These are phyloP conservation scores for Erebia palarica DNA, from an alignment of 2,888 invertebrate species.

Conservation along the genomic window DNA sequence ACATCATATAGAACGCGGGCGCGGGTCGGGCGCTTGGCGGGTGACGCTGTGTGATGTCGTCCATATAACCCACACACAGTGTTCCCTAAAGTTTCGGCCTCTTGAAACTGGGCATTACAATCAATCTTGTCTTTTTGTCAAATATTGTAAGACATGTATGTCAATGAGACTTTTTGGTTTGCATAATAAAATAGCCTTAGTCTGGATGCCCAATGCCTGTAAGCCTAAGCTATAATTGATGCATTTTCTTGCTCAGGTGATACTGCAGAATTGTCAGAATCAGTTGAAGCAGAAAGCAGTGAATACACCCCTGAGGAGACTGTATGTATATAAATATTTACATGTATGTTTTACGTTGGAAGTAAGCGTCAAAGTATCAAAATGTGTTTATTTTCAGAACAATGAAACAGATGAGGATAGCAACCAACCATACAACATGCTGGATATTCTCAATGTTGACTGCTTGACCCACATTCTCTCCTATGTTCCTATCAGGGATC, in stretches of 20 bases:
- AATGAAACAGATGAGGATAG: slow-evolving; percentile 43
- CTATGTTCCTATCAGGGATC: slow-evolving; percentile 76
- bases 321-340: slow-evolving; percentile 19
- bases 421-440: slow-evolving; percentile 55
- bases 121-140: too few species aligned
- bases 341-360: neutral
- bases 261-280: slow-evolving; percentile 21
- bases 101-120: too few species aligned
- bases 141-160: too few species aligned
- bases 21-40: too few species aligned
- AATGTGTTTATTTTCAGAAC: slow-evolving; percentile 37
- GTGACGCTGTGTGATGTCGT: too few species aligned
- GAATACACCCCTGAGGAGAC: slow-evolving; percentile 23
- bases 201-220: too few species aligned
- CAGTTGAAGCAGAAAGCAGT: slow-evolving; percentile 16
- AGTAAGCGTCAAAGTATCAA: too few species aligned
- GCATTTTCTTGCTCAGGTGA: slow-evolving; percentile 27
- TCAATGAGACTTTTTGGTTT: too few species aligned
- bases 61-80: too few species aligned
- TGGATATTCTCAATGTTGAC: slow-evolving; percentile 81
- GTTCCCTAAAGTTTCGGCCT: too few species aligned
- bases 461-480: slow-evolving; percentile 79
- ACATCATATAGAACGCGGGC: too few species aligned
- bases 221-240: neutral
- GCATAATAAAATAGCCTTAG: too few species aligned